A percentile compares a stretch with the other conserved stretches of the same genome.
These are phyloP conservation scores for Scytalopus superciliaris DNA, from an alignment of 2,113 vertebrate genomes.

Conservation along the genomic window DNA sequence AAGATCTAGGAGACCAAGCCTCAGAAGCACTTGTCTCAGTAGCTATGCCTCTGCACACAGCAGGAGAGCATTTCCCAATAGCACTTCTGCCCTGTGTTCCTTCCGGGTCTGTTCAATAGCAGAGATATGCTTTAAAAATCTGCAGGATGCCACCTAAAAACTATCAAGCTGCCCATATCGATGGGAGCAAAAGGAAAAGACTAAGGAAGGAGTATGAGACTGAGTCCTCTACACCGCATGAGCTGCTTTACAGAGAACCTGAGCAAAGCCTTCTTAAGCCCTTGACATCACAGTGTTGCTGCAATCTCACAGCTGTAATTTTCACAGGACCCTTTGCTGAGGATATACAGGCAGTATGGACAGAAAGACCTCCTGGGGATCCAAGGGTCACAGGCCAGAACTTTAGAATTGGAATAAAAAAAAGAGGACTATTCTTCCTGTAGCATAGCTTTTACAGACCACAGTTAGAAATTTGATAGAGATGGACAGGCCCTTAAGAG, in stretches of 20 bases:
- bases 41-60: neutral
- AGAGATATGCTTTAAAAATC: neutral
- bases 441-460: neutral
- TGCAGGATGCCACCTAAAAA: neutral
- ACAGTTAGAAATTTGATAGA: neutral
- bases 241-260: neutral
- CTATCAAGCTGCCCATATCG: accelerated
- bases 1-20: neutral
- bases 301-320: neutral
- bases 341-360: neutral
- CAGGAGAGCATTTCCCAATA: neutral
- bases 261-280: neutral
- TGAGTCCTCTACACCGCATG: neutral
- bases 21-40: neutral
- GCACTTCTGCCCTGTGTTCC: neutral
- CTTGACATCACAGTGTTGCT: neutral
- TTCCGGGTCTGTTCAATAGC: neutral
- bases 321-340: neutral
- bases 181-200: neutral
- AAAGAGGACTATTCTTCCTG: neutral
- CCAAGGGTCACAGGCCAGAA: conserved; percentile 20
- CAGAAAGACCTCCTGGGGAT: neutral
- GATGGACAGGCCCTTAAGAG: neutral
- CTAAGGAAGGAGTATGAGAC: neutral
- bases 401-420: neutral